Evolutionary conservation across 2,888 invertebrate species (phyloP).

Genomic region (Xestia sexstrigata): DNA sequence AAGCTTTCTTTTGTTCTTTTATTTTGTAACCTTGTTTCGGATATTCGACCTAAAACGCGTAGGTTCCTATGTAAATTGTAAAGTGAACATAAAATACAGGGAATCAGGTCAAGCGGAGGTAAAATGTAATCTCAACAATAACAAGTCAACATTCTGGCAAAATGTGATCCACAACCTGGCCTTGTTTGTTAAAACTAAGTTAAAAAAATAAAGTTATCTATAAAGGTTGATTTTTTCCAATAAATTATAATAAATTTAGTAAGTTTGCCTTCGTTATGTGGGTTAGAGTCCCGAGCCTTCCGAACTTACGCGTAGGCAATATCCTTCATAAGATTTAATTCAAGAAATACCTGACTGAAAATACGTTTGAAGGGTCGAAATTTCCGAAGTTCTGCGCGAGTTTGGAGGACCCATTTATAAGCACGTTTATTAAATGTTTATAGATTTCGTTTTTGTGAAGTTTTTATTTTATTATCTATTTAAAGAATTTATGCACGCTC

Average conservation of each 20-base stretch:
- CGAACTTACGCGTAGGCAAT: constrained; percentile 58
- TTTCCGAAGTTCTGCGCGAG: constrained; percentile 58
- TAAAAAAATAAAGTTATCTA: constrained; percentile 58
- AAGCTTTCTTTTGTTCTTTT: constrained; percentile 48
- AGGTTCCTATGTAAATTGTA: constrained; percentile 8
- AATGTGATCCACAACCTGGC: constrained; percentile 37
- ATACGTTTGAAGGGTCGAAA: constrained; percentile 58
- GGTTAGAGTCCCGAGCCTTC: constrained; percentile 46
- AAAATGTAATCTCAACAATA: constrained; percentile 40
- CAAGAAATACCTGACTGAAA: constrained; percentile 66
- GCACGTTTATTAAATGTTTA: constrained; percentile 60
- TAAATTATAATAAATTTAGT: constrained; percentile 69
- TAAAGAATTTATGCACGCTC: constrained; percentile 11
- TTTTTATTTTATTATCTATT: constrained; percentile 28
- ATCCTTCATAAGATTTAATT: constrained; percentile 66
- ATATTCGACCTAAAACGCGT: constrained; percentile 1
- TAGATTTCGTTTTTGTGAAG: constrained; percentile 41
- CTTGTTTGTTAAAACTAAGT: constrained; percentile 61
- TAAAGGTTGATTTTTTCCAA: constrained; percentile 63
- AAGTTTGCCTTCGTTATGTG: constrained; percentile 62
- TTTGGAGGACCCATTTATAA: constrained; percentile 47
- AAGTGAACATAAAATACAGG: constrained; percentile 18
- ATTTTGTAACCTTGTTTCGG: constrained; percentile 24
- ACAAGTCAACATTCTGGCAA: constrained; percentile 54
- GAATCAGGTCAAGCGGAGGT: constrained; percentile 21